Percentiles rank a stretch among this genome's conserved stretches.
Evolutionary conservation across 2,888 invertebrate species (phyloP).

Genomic region (Brenthis ino): DNA sequence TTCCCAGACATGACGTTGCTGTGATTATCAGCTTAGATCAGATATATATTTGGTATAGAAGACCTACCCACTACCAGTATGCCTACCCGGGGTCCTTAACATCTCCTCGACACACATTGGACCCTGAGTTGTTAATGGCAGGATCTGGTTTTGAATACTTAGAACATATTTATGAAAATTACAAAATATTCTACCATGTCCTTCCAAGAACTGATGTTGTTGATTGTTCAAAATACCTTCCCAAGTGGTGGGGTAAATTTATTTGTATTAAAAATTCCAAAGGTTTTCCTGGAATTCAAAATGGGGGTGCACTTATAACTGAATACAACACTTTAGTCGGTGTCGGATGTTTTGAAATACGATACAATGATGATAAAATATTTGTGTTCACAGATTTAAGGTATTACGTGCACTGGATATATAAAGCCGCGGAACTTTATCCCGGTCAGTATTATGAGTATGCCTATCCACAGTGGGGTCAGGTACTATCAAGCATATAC

Average conservation of each 20-base stretch:
- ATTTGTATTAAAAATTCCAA: slow-evolving; percentile 53
- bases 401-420: slow-evolving; percentile 50
- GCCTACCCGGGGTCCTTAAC: slow-evolving; percentile 42
- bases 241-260: slow-evolving; percentile 66
- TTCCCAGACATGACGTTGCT: slow-evolving; percentile 55
- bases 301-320: slow-evolving; percentile 52
- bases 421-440: slow-evolving; percentile 40
- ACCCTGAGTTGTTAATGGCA: slow-evolving; percentile 39
- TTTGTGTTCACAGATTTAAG: slow-evolving; percentile 60
- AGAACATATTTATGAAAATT: slow-evolving; percentile 56
- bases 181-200: slow-evolving; percentile 48
- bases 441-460: slow-evolving; percentile 60
- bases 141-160: slow-evolving; percentile 55
- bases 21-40: slow-evolving; percentile 52
- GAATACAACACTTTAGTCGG: slow-evolving; percentile 42
- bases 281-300: slow-evolving; percentile 49
- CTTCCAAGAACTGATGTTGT: slow-evolving; percentile 30
- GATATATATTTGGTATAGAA: slow-evolving; percentile 46
- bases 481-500: slow-evolving; percentile 16
- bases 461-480: slow-evolving; percentile 58
- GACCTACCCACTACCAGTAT: slow-evolving; percentile 42
- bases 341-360: slow-evolving; percentile 60
- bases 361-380: slow-evolving; percentile 59
- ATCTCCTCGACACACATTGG: slow-evolving; percentile 5
- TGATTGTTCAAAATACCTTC: slow-evolving; percentile 56